Evolutionary conservation across 23 tunicate genomes (phyloP).

Genomic region (Ascidia mentula): DNA sequence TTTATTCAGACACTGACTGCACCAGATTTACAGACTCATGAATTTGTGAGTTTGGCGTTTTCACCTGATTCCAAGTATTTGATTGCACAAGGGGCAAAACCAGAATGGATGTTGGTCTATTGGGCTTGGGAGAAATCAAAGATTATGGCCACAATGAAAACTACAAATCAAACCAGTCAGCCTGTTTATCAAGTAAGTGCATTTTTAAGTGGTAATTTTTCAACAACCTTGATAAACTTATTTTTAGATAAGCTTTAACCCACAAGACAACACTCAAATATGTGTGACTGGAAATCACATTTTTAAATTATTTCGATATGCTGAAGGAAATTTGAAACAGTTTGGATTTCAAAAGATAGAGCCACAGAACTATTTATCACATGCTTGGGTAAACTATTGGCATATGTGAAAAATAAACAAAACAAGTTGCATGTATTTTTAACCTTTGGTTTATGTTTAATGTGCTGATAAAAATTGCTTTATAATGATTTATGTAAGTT

Average conservation of each 20-base stretch:
- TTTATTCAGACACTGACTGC: constrained; percentile 51
- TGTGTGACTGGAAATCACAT: constrained; percentile 95
- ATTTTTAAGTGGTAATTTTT: neutral
- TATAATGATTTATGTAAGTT: too few species aligned
- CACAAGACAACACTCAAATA: constrained; percentile 96
- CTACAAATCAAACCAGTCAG: constrained; percentile 71
- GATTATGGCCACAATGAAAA: constrained; percentile 83
- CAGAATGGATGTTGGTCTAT: constrained; percentile 90
- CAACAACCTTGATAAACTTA: neutral
- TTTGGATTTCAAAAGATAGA: constrained; percentile 93
- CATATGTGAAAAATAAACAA: too few species aligned
- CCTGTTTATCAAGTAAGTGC: constrained; percentile 81
- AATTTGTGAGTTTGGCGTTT: constrained; percentile 86
- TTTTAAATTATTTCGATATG: constrained; percentile 84
- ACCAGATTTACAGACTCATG: constrained; percentile 55
- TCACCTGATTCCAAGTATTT: constrained; percentile 97
- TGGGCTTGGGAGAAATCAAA: constrained; percentile 98
- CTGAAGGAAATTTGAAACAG: constrained; percentile 96
- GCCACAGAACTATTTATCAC: constrained; percentile 87
- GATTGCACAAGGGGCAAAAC: constrained; percentile 87
- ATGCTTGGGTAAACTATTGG: constrained; percentile 75
- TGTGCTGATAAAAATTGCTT: too few species aligned
- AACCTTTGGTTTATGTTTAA: too few species aligned
- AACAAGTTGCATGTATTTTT: too few species aligned
- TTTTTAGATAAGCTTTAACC: constrained; percentile 85